phyloP scores from a whole-genome alignment of 2,888 invertebrate genomes.

The Trachelus troglodyta region DNA sequence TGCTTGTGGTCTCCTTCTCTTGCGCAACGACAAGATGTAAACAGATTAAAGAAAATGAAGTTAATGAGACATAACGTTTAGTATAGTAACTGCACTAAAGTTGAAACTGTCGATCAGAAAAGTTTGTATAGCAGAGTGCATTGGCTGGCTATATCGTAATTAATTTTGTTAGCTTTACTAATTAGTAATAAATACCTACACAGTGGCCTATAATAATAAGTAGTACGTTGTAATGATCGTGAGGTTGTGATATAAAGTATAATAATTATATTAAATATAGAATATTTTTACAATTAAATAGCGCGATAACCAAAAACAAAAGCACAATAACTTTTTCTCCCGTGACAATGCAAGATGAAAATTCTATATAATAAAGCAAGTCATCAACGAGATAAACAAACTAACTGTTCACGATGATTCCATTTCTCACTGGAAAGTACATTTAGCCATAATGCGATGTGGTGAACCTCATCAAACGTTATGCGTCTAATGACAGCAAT shows the following conservation, averaged over 20 bases:
- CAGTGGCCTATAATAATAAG: not conserved
- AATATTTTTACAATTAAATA: not conserved
- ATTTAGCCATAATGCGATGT: not conserved
- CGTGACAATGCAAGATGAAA: not conserved
- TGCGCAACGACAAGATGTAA: not conserved
- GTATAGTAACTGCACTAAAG: not conserved
- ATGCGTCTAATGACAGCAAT: not conserved
- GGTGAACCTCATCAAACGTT: not conserved
- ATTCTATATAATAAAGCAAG: not conserved
- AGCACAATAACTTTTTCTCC: not conserved
- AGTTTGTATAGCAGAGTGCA: too few species aligned
- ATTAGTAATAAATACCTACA: not conserved
- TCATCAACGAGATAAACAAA: not conserved
- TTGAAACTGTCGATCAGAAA: not conserved
- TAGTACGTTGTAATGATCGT: not conserved
- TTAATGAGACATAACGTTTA: not conserved
- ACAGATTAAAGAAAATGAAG: not conserved
- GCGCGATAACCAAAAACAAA: not conserved
- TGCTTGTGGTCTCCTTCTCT: not conserved
- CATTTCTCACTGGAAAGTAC: not conserved
- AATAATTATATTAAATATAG: not conserved
- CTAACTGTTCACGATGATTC: not conserved
- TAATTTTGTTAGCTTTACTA: not conserved
- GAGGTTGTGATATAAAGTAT: not conserved
- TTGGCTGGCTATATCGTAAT: too few species aligned